These are phyloP conservation scores for Porites divaricata DNA, from an alignment of 92 coral and sea anemone species.

Conservation along the genomic window DNA sequence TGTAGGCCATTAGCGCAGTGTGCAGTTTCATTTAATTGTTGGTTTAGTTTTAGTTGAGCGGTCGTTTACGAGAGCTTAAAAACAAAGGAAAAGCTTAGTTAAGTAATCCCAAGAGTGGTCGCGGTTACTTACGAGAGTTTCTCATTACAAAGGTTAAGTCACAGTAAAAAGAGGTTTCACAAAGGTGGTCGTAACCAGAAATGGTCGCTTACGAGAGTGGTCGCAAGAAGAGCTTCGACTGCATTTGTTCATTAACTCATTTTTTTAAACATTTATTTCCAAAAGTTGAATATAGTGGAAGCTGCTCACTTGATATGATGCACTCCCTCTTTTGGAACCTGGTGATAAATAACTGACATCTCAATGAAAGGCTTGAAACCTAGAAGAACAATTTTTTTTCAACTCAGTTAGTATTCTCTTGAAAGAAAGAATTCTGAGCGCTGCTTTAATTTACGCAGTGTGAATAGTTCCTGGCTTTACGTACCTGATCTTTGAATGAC, in stretches of 20 bases:
- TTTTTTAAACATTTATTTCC: not conserved
- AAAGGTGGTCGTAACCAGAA: no score
- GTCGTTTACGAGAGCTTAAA: no score
- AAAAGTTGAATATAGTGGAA: not conserved
- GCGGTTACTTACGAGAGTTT: no score
- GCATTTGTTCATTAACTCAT: not conserved
- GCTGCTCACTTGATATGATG: conserved; percentile 84
- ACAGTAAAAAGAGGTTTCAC: not conserved
- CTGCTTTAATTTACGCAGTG: not conserved
- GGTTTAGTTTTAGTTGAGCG: no score
- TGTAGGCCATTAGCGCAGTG: no score
- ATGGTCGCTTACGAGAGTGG: no score
- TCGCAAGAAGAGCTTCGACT: not conserved
- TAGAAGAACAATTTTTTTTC: not conserved
- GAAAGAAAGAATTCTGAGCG: no score
- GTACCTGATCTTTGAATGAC: conserved; percentile 81
- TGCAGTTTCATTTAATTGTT: no score
- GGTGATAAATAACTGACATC: conserved; percentile 88
- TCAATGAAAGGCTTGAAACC: conserved; percentile 96
- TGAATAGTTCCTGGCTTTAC: not conserved
- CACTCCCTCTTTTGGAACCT: conserved; percentile 71
- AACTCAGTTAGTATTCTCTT: no score
- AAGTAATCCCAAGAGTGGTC: no score
- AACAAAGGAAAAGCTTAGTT: no score
- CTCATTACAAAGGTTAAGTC: no score